Conservation (phyloP, 2,888 invertebrate species). For the Ommatoiulus sabulosus region DNA sequence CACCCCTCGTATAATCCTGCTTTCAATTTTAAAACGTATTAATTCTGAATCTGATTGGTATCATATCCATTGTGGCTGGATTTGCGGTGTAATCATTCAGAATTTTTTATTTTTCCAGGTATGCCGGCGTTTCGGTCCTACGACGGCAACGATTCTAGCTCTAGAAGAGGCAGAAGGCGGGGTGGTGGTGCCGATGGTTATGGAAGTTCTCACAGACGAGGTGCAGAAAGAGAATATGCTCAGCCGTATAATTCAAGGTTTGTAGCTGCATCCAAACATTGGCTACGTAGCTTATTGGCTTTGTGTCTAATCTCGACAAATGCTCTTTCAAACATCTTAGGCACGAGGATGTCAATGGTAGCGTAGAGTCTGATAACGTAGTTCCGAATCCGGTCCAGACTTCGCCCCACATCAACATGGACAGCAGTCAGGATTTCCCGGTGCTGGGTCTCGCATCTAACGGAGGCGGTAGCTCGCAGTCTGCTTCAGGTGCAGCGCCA, state of each 20-base stretch:
- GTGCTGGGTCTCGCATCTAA: slow-evolving; percentile 57
- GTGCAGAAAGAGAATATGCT: neutral
- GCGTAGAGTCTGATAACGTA: neutral
- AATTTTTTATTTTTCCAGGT: neutral
- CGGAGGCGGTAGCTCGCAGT: neutral
- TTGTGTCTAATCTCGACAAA: neutral
- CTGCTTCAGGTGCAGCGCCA: neutral
- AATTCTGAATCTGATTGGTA: too few species aligned
- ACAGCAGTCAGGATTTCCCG: slow-evolving; percentile 62
- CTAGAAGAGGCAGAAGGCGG: slow-evolving; percentile 6
- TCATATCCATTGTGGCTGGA: too few species aligned
- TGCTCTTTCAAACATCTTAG: neutral
- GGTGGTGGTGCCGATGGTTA: neutral
- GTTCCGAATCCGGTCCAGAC: slow-evolving; percentile 56
- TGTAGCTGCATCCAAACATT: neutral
- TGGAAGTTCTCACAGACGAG: slow-evolving; percentile 34
- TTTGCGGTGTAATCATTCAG: neutral
- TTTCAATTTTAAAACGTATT: too few species aligned
- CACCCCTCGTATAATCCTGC: too few species aligned
- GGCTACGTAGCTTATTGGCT: neutral
- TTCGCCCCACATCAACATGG: slow-evolving; percentile 61
- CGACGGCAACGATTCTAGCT: neutral
- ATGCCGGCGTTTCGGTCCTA: neutral
- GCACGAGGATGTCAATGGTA: neutral
- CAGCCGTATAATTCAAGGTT: slow-evolving; percentile 6